Percentiles rank a stretch among this genome's conserved stretches.
These are phyloP conservation scores for Elephantulus edwardii DNA, from an alignment of 2,113 vertebrate species.

Conservation along the genomic window DNA sequence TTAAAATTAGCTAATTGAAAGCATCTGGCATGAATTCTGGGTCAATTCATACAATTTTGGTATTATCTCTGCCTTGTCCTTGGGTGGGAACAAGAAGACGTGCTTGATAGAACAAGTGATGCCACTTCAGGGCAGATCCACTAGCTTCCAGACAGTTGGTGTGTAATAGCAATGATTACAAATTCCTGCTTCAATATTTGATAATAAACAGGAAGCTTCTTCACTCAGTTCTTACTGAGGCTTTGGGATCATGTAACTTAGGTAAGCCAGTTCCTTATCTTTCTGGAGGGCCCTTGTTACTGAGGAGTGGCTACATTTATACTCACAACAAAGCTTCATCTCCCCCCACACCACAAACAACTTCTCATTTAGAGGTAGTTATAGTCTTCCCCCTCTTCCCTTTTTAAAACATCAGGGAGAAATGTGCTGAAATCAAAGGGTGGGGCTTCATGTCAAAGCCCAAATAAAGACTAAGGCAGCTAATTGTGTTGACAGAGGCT, in stretches of 20 bases:
- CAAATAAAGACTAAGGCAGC: neutral
- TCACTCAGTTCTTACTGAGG: neutral
- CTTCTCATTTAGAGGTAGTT: slow-evolving; percentile 17
- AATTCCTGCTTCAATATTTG: too few species aligned
- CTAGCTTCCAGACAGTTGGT: neutral
- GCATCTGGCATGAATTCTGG: neutral
- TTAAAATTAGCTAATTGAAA: slow-evolving; percentile 25
- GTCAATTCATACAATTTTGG: neutral
- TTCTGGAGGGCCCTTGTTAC: neutral
- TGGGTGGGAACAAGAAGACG: neutral
- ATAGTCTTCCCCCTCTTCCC: too few species aligned
- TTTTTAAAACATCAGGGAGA: neutral
- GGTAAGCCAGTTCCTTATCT: slow-evolving; percentile 5
- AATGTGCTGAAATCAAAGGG: slow-evolving; percentile 23
- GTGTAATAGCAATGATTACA: neutral
- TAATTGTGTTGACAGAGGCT: neutral
- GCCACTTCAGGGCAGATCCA: neutral
- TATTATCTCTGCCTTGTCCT: slow-evolving; percentile 1
- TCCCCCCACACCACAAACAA: neutral
- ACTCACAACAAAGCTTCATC: neutral
- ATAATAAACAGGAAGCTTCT: slow-evolving; percentile 64
- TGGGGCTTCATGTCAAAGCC: slow-evolving; percentile 2
- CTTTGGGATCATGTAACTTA: neutral
- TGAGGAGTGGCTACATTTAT: neutral
- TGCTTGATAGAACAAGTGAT: neutral